These are phyloP conservation scores for Babylonia areolata DNA, from an alignment of 1,140 invertebrate species.

Conservation along the genomic window DNA sequence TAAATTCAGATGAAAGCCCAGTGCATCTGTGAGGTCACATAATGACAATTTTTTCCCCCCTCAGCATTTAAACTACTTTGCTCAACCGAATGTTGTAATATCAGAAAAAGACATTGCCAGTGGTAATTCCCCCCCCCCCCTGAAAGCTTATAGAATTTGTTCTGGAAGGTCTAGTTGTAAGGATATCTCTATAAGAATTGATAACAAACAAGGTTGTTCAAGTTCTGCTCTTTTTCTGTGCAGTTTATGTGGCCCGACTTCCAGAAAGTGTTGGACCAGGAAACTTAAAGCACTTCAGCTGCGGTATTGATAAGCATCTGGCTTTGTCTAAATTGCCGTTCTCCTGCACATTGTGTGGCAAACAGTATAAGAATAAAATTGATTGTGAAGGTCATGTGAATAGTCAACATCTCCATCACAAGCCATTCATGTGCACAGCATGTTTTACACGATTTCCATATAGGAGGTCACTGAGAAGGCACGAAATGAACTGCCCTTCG, in stretches of 20 bases:
- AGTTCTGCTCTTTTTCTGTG: constrained; percentile 17
- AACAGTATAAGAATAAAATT: constrained; percentile 26
- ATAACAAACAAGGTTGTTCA: not conserved
- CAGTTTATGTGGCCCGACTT: constrained; percentile 26
- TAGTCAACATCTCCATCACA: constrained; percentile 21
- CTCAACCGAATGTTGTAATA: too few relatives aligned
- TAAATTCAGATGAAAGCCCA: too few relatives aligned
- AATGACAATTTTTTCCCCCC: too few relatives aligned
- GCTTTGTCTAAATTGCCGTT: constrained; percentile 8
- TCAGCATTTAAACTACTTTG: too few relatives aligned
- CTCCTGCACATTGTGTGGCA: constrained; percentile 31
- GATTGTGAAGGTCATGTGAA: constrained; percentile 35
- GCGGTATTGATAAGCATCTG: not conserved
- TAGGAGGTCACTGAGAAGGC: constrained; percentile 7
- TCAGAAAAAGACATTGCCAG: too few relatives aligned
- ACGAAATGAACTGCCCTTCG: not conserved
- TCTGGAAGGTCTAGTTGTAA: too few relatives aligned
- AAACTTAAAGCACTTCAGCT: not conserved
- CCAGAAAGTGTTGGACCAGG: constrained; percentile 12
- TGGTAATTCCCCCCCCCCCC: too few relatives aligned
- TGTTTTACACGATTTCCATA: constrained; percentile 23
- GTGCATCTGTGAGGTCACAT: too few relatives aligned
- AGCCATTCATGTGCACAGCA: constrained; percentile 23
- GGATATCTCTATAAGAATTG: too few relatives aligned
- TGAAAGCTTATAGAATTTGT: too few relatives aligned